A percentile compares a stretch with the other conserved stretches of the same genome.
Evolutionary conservation across 2,113 vertebrate genomes (phyloP).

Genomic region (Piaya cayana): DNA sequence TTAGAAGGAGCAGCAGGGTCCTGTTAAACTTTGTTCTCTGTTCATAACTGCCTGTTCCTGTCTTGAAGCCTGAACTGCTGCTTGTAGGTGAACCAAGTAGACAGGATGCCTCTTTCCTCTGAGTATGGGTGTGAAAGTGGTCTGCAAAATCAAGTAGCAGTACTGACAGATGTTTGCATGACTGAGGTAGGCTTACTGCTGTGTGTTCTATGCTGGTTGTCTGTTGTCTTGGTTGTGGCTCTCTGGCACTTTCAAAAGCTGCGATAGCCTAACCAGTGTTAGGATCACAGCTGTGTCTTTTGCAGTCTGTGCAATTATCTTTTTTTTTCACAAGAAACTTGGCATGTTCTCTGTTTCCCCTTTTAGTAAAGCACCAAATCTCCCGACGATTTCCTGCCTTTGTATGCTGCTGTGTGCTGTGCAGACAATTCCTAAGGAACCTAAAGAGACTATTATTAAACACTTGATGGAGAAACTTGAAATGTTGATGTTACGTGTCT

Average conservation of each 20-base stretch:
- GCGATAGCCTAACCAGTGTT: not conserved
- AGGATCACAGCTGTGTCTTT: fast-evolving
- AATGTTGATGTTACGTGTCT: not conserved
- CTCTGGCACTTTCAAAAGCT: not conserved
- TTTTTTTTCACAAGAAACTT: not conserved
- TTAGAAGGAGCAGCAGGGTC: not conserved
- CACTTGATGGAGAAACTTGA: not conserved
- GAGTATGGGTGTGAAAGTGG: not conserved
- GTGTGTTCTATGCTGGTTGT: fast-evolving
- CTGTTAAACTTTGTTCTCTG: not conserved
- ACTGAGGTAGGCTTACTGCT: fast-evolving
- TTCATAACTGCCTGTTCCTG: not conserved
- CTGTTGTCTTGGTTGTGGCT: not conserved
- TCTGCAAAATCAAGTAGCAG: not conserved
- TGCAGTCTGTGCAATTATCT: fast-evolving
- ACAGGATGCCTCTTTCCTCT: not conserved
- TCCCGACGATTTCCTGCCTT: not conserved
- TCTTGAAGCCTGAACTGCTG: not conserved
- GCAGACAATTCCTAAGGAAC: not conserved
- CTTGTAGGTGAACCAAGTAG: not conserved
- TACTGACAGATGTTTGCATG: not conserved
- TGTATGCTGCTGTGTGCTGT: not conserved
- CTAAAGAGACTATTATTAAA: slow-evolving; percentile 1
- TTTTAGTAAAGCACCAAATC: not conserved
- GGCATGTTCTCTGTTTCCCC: not conserved